These are phyloP conservation scores for Dermatemys mawii DNA, from an alignment of 2,113 vertebrate species.

Conservation along the genomic window DNA sequence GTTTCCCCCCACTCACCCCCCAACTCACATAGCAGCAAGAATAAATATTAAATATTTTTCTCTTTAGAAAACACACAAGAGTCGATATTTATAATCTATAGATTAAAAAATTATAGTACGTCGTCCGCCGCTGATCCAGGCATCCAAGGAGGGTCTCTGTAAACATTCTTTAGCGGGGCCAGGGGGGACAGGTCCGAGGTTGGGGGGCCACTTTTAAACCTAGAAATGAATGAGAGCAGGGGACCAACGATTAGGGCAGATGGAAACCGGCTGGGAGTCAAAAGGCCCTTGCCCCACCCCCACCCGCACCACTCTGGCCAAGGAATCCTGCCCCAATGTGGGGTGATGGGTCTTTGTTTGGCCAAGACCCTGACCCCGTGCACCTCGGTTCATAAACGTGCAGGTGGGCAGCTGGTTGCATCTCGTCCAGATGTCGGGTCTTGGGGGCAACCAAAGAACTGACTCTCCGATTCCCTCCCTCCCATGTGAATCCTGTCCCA, in stretches of 20 bases:
- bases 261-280: neutral
- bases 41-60: constrained; percentile 57
- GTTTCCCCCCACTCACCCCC: neutral
- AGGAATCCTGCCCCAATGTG: neutral
- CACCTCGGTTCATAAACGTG: neutral
- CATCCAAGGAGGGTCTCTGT: neutral
- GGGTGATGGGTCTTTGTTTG: neutral
- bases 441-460: neutral
- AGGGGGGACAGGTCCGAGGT: neutral
- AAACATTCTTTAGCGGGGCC: neutral
- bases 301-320: neutral
- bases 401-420: neutral
- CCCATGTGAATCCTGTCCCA: neutral
- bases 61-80: neutral
- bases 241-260: neutral
- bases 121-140: neutral
- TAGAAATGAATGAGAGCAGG: neutral
- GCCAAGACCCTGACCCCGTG: neutral
- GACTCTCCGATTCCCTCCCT: neutral
- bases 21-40: constrained; percentile 38
- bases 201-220: neutral
- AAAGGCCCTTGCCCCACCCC: neutral
- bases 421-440: neutral
- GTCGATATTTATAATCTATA: constrained; percentile 4
- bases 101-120: neutral